Percentiles rank a stretch among this genome's conserved stretches.
These are phyloP conservation scores for Fulmarus glacialis DNA, from an alignment of 2,113 vertebrate genomes.

Conservation along the genomic window DNA sequence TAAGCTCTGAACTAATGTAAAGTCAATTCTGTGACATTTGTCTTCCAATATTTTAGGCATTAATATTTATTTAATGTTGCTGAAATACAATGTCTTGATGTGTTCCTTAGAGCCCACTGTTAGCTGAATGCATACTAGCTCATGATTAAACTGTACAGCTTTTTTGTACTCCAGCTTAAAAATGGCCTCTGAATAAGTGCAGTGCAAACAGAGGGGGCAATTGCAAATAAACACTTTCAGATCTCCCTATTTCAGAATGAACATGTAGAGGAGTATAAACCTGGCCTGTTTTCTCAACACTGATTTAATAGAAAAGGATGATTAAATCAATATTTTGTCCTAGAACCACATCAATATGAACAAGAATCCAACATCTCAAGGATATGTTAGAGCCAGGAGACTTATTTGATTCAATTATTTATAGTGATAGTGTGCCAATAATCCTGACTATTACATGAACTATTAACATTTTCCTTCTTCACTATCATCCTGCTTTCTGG, in stretches of 20 bases:
- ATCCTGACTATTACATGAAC: conserved; percentile 28
- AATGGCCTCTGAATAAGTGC: conserved; percentile 22
- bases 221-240: conserved; percentile 36
- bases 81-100: conserved; percentile 5
- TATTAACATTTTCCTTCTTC: conserved; percentile 49
- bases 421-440: conserved; percentile 48
- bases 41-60: conserved; percentile 27
- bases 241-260: background rate
- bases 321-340: conserved; percentile 64
- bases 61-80: background rate
- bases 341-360: conserved; percentile 43
- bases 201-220: background rate
- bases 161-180: conserved; percentile 33
- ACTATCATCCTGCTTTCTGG: background rate
- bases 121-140: conserved; percentile 6
- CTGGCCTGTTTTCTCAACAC: conserved; percentile 30
- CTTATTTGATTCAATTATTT: conserved; percentile 62
- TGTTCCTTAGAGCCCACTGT: conserved; percentile 6
- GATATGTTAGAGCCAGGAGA: conserved; percentile 22
- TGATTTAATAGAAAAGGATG: conserved; percentile 56
- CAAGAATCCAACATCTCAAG: conserved; percentile 36
- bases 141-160: background rate
- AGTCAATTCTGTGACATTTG: conserved; percentile 24
- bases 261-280: background rate
- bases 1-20: conserved; percentile 10